phyloP scores from a whole-genome alignment of 1,140 invertebrate species.

The Tetramorium parvispinum region DNA sequence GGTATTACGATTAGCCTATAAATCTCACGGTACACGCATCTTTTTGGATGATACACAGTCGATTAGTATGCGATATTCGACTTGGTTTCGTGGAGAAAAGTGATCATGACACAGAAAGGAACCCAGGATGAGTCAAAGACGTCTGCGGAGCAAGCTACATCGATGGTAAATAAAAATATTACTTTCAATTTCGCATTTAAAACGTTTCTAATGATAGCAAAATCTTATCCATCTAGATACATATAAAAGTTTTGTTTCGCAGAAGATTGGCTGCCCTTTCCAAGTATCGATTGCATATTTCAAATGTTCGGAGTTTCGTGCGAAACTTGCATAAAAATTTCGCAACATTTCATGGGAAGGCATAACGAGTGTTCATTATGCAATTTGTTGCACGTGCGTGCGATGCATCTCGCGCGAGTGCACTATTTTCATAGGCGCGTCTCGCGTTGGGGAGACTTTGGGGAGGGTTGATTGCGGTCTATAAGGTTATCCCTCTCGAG shows the following conservation, averaged over 20 bases:
- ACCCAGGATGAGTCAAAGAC: slow-evolving; percentile 60
- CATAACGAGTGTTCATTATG: slow-evolving; percentile 24
- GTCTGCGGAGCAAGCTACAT: slow-evolving; percentile 57
- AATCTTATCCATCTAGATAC: neutral
- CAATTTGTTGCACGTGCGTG: slow-evolving; percentile 31
- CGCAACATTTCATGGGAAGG: neutral
- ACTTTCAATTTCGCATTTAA: neutral
- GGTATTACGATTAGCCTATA: neutral
- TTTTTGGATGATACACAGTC: neutral
- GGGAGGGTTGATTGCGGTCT: neutral
- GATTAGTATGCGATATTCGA: neutral
- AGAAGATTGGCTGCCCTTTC: neutral
- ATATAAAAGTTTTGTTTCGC: neutral
- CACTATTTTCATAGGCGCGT: neutral
- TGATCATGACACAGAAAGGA: slow-evolving; percentile 67
- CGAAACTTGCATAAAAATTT: neutral
- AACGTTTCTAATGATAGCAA: neutral
- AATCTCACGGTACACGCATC: neutral
- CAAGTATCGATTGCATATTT: neutral
- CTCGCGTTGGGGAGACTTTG: neutral
- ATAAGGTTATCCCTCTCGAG: slow-evolving; percentile 54
- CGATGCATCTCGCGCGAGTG: neutral
- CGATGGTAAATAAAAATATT: slow-evolving; percentile 64
- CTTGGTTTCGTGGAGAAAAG: neutral
- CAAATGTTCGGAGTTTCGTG: neutral